Base-by-base conservation (phyloP, 2,888 invertebrate species). In the Eupelmus urozonus region DNA sequence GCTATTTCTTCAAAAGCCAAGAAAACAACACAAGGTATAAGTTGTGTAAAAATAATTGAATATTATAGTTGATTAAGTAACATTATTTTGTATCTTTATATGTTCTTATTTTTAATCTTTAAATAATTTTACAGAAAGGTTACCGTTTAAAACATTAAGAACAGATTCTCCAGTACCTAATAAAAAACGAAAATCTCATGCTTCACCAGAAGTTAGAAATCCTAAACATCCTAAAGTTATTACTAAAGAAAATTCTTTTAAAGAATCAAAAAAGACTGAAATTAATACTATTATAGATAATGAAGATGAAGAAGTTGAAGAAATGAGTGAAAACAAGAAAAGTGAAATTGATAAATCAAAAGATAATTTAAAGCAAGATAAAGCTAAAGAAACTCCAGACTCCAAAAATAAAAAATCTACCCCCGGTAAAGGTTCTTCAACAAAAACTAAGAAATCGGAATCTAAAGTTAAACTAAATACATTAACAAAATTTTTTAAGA, bases 11-110 rank as follows among this genome's bases (percentile, higher is more conserved):
- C 82, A 0, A 87, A 85, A 66, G 82, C 81, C 69, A 88, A 87
- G 73, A 88, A 87, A 80, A 60, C 87, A 71, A 88, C 85, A 76
- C 88, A 89, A 85, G 87, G 89, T 89, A 85, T n/a, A 45, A 45
- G 25, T 42, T 53, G 63, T 23, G 13, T 42, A 9, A 29, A 25
- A 34, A 5, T 34, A 34, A 49, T 11, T 49, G 16, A 11, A 49
- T 49, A 34, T 18, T 20, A 57, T 13, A 13, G 18, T n/a, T 29
- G n/a, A 16, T 29, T 16, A 25, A 25, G 5, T 51, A 34, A 25
- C 4, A 59, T 67, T 5, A n/a, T 59, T 60, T 4, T 18, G 27
- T 16, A 53, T 13, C 9, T 29, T 57, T 51, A 11, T 25, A 42
- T 45, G 3, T 40, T 34, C 18, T 1, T 53, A 66, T 53, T 55